Evolutionary conservation across 2,113 vertebrate species (phyloP).

Genomic region (Cinclus mexicanus): DNA sequence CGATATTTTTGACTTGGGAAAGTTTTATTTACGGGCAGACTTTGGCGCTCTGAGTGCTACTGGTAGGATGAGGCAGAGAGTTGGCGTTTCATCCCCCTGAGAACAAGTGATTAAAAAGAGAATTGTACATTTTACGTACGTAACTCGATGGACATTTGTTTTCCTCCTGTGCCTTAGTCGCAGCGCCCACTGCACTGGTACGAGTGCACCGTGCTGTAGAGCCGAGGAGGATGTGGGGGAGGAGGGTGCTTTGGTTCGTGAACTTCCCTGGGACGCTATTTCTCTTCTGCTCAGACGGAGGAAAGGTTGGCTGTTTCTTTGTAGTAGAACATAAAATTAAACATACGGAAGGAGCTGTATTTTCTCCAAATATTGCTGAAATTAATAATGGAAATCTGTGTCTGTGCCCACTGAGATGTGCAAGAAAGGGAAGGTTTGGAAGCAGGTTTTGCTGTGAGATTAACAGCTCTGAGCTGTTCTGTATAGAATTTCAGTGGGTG

Average conservation of each 20-base stretch:
- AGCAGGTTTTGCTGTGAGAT: constrained; percentile 47
- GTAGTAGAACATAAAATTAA: background rate
- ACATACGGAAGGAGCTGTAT: background rate
- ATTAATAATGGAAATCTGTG: background rate
- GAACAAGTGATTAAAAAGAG: background rate
- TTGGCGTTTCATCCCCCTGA: background rate
- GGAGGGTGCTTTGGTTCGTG: constrained; percentile 24
- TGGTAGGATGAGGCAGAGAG: background rate
- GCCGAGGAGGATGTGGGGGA: constrained; percentile 5
- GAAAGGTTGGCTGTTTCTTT: background rate
- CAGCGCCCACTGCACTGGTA: background rate
- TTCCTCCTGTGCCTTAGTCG: background rate
- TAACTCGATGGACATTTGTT: background rate
- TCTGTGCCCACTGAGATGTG: background rate
- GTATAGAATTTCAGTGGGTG: constrained; percentile 66
- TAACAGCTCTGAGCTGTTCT: constrained; percentile 39
- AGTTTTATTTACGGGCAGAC: background rate
- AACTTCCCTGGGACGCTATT: constrained; percentile 45
- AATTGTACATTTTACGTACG: background rate
- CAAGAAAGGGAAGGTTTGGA: constrained; percentile 29
- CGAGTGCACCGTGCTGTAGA: background rate
- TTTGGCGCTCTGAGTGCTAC: background rate
- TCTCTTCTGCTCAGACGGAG: background rate
- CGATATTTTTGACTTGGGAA: background rate
- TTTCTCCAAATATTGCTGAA: background rate